Conservation (phyloP, 2,888 invertebrate species). For the Hymenopus coronatus region DNA sequence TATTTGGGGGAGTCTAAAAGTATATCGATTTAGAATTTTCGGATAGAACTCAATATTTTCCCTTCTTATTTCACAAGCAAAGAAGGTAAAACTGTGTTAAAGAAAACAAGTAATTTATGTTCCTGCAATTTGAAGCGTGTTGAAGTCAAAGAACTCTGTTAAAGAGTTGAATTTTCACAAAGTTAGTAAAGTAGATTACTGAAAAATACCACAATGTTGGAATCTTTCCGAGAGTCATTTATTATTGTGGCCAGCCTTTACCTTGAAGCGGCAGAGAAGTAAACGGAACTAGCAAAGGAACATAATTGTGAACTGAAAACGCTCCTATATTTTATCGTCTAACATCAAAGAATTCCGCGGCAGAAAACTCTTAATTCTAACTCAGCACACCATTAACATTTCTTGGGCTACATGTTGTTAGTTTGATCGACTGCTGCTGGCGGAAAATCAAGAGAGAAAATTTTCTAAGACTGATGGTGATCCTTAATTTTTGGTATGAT, state of each 20-base stretch:
- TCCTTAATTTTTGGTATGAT: background rate
- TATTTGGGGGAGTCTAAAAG: too few species aligned
- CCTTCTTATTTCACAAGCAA: too few species aligned
- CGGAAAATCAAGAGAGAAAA: background rate
- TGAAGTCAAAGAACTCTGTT: too few species aligned
- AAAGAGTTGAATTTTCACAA: background rate
- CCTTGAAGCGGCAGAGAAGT: background rate
- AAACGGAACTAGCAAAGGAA: background rate
- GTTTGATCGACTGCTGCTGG: background rate
- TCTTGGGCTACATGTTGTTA: background rate
- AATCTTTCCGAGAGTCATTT: background rate
- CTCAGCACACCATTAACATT: background rate
- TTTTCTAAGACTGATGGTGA: background rate
- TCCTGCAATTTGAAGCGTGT: too few species aligned
- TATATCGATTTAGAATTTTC: too few species aligned
- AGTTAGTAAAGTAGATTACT: background rate
- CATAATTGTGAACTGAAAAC: background rate
- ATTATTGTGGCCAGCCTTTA: background rate
- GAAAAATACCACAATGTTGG: background rate
- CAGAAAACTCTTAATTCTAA: background rate
- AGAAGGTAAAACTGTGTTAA: too few species aligned
- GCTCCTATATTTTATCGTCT: background rate
- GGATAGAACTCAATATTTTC: too few species aligned
- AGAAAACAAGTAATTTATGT: too few species aligned
- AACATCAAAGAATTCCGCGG: background rate